Evolutionary conservation across 2,888 invertebrate species (phyloP), one percentile per base, ranked within the genome.

Genomic region (Callyntrura guangdongensis): DNA sequence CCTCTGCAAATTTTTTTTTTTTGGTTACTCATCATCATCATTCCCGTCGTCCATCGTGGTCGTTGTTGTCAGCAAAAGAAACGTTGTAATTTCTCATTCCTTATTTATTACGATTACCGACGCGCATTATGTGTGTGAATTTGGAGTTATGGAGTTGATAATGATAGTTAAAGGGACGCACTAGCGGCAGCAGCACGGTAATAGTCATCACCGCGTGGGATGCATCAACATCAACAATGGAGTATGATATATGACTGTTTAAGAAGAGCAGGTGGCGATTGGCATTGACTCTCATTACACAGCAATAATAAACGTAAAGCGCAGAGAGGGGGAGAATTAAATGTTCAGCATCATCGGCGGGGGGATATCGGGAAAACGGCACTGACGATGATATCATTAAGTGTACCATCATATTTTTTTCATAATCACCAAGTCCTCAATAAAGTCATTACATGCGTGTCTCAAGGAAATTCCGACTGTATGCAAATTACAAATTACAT

Each of bases 221-320:
- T 36, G 72, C 17, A 9, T 36, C n/a, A 36, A 36, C 36, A 36
- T 2, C 20, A 72, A 72, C 47, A 72, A 47, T 72, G 36, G 47
- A 17, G 17, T 72, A 14, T 14, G 9, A 69, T 69, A 69, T 69
- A 11, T 69, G 9, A 20, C 17, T 20, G n/a, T 45, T 45, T 45
- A 47, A 17, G 9, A 72, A 17, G 45, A 72, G 45, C 72, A 72
- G 72, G 72, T 72, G 72, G 72, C 72, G 47, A 72, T 25, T 72
- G 72, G 9, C 72, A 72, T 72, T 72, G 72, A 72, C 36, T 72
- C 45, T 72, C 72, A 47, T 72, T 72, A 72, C 72, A 47, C 36
- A 36, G 69, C 36, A 69, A 36, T 69, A 36, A 27, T n/a, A 69
- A 36, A 36, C 3, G 36, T 36, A 36, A 36, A 6, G 6, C 36